A percentile compares a stretch with the other conserved stretches of the same genome.
Evolutionary conservation across 2,797 vertebrate species (phyloP).

Genomic region (Harpagifer antarcticus): DNA sequence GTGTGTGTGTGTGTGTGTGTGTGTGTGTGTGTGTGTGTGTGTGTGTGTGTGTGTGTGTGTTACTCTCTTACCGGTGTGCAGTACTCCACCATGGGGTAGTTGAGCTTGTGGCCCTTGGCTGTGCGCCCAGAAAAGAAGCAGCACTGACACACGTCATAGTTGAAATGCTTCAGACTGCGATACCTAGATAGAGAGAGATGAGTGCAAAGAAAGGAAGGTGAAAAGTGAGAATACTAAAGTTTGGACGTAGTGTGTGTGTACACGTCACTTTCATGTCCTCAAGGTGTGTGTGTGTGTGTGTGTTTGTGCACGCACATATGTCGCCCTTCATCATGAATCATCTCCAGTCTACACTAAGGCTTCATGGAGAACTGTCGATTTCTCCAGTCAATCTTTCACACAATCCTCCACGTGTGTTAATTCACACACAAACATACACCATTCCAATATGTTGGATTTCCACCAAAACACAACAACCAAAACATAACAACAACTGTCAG

Average conservation of each 20-base stretch:
- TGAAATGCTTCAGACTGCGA: constrained; percentile 98
- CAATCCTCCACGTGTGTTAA: background rate
- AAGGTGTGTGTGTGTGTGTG: background rate
- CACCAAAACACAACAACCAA: constrained; percentile 61
- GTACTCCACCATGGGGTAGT: constrained; percentile 99
- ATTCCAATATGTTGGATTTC: constrained; percentile 46
- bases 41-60: constrained; percentile 36
- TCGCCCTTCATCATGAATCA: constrained; percentile 20
- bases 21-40: constrained; percentile 17
- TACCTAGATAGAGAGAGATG: constrained; percentile 84
- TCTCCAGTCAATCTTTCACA: constrained; percentile 19
- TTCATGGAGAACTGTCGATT: constrained; percentile 35
- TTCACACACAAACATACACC: background rate
- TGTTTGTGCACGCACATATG: background rate
- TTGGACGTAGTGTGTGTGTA: constrained; percentile 19
- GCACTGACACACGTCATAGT: constrained; percentile 98
- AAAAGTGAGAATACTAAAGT: constrained; percentile 39
- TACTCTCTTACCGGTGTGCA: constrained; percentile 93
- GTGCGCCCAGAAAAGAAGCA: constrained; percentile 99
- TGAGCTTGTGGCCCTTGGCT: constrained; percentile 97
- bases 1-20: constrained; percentile 32
- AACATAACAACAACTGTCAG: constrained; percentile 42
- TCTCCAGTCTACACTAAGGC: constrained; percentile 3
- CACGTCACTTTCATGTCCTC: constrained; percentile 34
- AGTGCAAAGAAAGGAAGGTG: constrained; percentile 9